These are phyloP conservation scores for Pteropus alecto DNA, from an alignment of 2,113 vertebrate species.

Conservation along the genomic window DNA sequence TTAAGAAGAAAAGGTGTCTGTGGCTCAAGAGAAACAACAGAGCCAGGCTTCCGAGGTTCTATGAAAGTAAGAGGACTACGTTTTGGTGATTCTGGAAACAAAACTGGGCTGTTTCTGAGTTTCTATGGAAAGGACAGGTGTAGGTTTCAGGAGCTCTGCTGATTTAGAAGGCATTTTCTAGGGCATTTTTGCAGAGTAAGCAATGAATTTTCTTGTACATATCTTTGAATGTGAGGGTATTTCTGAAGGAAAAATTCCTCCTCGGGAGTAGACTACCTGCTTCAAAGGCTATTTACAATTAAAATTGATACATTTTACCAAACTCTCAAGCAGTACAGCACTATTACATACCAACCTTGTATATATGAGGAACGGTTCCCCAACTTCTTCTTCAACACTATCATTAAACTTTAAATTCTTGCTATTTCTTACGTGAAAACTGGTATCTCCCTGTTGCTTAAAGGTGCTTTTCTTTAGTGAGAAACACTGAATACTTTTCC, in stretches of 20 bases:
- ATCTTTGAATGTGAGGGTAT: neutral
- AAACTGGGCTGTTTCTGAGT: slow-evolving; percentile 11
- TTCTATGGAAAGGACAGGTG: slow-evolving; percentile 59
- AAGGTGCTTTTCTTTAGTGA: neutral
- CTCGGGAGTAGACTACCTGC: neutral
- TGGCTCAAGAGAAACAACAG: slow-evolving; percentile 41
- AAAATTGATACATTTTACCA: neutral
- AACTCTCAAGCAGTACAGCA: neutral
- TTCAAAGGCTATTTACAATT: neutral
- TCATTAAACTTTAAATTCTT: neutral
- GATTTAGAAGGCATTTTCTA: slow-evolving; percentile 61
- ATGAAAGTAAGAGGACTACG: slow-evolving; percentile 11
- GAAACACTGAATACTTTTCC: neutral
- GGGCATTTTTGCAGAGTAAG: neutral
- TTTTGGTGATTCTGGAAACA: slow-evolving; percentile 66
- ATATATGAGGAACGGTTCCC: neutral
- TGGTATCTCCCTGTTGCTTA: neutral
- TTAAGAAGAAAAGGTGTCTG: slow-evolving; percentile 13
- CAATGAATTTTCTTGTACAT: neutral
- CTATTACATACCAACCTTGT: neutral
- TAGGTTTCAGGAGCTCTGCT: slow-evolving; percentile 34
- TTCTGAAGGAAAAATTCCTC: neutral
- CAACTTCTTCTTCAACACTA: neutral
- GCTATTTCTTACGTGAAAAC: neutral
- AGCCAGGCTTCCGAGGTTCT: slow-evolving; percentile 59